phyloP scores from a whole-genome alignment of 2,888 invertebrate species.

The Scotopteryx bipunctaria region DNA sequence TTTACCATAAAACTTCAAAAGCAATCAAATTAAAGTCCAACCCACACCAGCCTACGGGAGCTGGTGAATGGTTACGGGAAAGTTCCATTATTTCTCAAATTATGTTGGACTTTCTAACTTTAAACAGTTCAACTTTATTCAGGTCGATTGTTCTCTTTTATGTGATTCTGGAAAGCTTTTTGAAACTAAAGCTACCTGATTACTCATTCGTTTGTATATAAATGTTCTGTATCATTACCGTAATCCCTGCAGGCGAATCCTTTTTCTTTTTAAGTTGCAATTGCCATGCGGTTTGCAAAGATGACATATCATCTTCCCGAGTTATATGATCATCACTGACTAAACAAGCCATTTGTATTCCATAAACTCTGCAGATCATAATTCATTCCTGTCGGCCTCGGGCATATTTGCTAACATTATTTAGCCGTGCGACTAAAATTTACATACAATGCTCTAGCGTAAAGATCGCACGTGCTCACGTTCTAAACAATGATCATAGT shows the following conservation, averaged over 20 bases:
- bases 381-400: constrained; percentile 20
- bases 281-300: not conserved
- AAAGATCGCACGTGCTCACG: constrained; percentile 73
- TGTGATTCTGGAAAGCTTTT: constrained; percentile 5
- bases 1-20: constrained; percentile 25
- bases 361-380: constrained; percentile 17
- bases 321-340: not conserved
- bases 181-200: not conserved
- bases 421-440: constrained; percentile 62
- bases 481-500: constrained; percentile 72
- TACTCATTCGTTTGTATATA: not conserved
- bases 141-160: constrained; percentile 16
- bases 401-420: constrained; percentile 36
- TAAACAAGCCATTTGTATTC: not conserved
- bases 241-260: not conserved
- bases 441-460: constrained; percentile 70
- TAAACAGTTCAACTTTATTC: constrained; percentile 15
- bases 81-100: constrained; percentile 39
- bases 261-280: not conserved
- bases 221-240: not conserved
- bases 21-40: constrained; percentile 36
- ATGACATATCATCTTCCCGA: not conserved
- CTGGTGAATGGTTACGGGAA: constrained; percentile 32
- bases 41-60: constrained; percentile 24
- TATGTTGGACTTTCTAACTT: constrained; percentile 20